Conservation (phyloP, 2,113 vertebrate species). For the Procapra przewalskii region DNA sequence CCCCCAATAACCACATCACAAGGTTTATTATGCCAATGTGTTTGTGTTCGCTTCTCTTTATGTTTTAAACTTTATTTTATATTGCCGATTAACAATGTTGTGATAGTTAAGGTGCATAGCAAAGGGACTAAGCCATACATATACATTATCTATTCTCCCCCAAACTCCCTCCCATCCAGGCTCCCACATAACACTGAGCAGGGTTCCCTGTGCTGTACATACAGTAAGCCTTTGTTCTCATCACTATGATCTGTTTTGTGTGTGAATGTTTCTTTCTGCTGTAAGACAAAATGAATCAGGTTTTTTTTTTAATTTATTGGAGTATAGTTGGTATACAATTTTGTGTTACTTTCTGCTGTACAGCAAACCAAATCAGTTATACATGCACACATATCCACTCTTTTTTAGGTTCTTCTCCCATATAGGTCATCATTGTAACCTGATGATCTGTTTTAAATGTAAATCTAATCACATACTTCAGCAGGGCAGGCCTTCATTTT, state of each 20-base stretch:
- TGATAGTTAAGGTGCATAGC: not conserved
- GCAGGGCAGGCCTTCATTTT: not conserved
- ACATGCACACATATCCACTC: not conserved
- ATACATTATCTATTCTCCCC: not conserved
- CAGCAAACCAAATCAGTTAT: not conserved
- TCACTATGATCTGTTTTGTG: not conserved
- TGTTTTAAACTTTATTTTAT: not conserved
- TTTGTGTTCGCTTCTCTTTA: not conserved
- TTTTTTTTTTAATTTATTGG: not conserved
- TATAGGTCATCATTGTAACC: not conserved
- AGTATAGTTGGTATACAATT: not conserved
- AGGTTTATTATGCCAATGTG: not conserved
- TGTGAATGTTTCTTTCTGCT: not conserved
- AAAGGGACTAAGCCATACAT: not conserved
- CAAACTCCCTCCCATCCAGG: not conserved
- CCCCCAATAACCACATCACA: not conserved
- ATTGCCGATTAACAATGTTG: not conserved
- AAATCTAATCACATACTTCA: not conserved
- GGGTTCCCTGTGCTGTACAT: not conserved
- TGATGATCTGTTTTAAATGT: not conserved
- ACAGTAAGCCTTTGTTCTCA: not conserved
- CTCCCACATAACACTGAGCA: not conserved
- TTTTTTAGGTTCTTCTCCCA: not conserved
- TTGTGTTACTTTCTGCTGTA: not conserved
- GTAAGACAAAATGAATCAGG: not conserved